phyloP scores from a whole-genome alignment of 1,140 invertebrate species.

The Paraescarpia echinospica region DNA sequence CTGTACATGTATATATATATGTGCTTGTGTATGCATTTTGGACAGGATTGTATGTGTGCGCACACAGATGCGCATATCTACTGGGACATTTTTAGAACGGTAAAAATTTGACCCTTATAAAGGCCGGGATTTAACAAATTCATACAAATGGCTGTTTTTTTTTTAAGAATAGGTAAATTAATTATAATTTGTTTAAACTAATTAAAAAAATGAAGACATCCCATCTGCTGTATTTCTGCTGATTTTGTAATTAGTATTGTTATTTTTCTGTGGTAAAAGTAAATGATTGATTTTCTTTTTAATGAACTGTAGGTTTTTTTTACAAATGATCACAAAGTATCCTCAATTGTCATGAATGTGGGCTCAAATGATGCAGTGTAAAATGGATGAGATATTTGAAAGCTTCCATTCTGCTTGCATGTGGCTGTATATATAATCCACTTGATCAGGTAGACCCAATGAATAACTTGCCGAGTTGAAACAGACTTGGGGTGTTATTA shows the following conservation, averaged over 20 bases:
- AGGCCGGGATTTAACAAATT: neutral
- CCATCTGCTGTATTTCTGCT: neutral
- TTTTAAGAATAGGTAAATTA: neutral
- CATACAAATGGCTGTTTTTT: neutral
- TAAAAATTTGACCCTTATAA: too few species aligned
- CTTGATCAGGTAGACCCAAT: neutral
- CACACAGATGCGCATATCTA: too few species aligned
- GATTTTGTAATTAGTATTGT: neutral
- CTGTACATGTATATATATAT: too few species aligned
- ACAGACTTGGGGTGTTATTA: neutral
- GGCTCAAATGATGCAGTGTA: neutral
- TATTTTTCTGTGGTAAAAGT: neutral
- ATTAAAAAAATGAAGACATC: neutral
- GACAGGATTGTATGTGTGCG: too few species aligned
- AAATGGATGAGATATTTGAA: neutral
- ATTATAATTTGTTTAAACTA: neutral
- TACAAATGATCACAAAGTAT: neutral
- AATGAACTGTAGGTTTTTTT: neutral
- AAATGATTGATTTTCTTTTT: neutral
- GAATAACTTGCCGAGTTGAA: neutral
- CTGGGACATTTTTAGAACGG: too few species aligned
- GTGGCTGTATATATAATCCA: neutral
- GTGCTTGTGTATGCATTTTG: too few species aligned
- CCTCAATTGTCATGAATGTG: too few species aligned
- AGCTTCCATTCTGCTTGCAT: neutral